These are phyloP conservation scores for Serrognathus titanus DNA, from an alignment of 2,888 invertebrate species.

Conservation along the genomic window DNA sequence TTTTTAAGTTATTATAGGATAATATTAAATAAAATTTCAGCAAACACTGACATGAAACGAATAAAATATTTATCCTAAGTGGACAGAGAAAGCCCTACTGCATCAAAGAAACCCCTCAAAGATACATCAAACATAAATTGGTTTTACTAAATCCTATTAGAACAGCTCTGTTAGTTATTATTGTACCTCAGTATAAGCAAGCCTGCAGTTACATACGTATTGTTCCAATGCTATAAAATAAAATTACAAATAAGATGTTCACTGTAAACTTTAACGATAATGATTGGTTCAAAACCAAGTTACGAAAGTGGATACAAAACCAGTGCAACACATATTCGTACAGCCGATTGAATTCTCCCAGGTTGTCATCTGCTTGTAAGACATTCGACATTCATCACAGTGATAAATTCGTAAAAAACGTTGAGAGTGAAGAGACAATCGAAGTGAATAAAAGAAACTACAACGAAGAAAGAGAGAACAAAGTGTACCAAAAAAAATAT, in stretches of 20 bases:
- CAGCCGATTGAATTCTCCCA: neutral
- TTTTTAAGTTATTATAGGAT: too few relatives aligned
- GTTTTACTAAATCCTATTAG: slow-evolving; percentile 8
- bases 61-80: too few relatives aligned
- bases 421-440: too few relatives aligned
- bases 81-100: too few relatives aligned
- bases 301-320: slow-evolving; percentile 7
- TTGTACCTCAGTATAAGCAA: neutral
- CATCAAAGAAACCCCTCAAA: neutral
- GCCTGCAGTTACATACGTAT: neutral
- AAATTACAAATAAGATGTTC: neutral
- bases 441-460: too few relatives aligned
- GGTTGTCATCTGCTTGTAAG: neutral
- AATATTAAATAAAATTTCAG: too few relatives aligned
- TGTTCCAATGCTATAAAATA: too few relatives aligned
- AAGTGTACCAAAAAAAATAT: neutral
- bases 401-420: too few relatives aligned
- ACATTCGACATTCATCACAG: too few relatives aligned
- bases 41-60: too few relatives aligned
- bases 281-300: neutral
- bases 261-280: neutral
- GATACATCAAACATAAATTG: neutral
- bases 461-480: neutral
- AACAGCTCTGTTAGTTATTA: slow-evolving; percentile 1
- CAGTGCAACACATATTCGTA: slow-evolving; percentile 7